Base-by-base conservation (phyloP, 2,888 invertebrate species). In the Patella pellucida region DNA sequence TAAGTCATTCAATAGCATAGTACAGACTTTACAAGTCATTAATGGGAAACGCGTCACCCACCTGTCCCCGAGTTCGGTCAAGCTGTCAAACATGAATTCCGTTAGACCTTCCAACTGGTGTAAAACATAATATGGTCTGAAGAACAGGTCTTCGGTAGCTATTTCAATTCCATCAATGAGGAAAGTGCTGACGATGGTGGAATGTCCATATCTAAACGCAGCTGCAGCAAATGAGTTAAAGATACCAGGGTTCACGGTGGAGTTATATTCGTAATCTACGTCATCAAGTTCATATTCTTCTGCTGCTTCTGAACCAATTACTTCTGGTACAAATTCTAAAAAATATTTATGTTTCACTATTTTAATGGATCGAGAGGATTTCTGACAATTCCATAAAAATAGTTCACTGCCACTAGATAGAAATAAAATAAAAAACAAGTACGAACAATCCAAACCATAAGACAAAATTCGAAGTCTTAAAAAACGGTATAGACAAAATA, bases 131-230 rank as follows among this genome's bases (percentile, higher is more conserved):
- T 78, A 67, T 15, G 82, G 79, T 41, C 78, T 70, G 52, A 76
- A 71, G 71, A 73, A 80, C 1, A 79, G 72, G 12, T 76, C 71
- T 0, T 69, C 62, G 16, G 68, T 71, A 1, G 52, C 52, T 14
- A 51, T 52, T 2, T 67, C 67, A 19, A 54, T 27, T 3, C 54
- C 68, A n/a, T 69, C 73, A 19, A 78, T 75, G 15, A 62, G 50
- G 2, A 80, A 69, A 41, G 54, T 67, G 52, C 79, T 73, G 2
- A 79, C 75, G 5, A 82, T 62, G 70, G 75, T 69, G 16, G 82
- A 80, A 71, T 82, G 82, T 2, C 82, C 82, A 72, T 76, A 82
- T 52, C 82, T 69, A 73, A 76, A 78, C 14, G 81, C 81, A 1
- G 80, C 79, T 9, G 76, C 76, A 12, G 79, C 62, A 71, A 81